Evolutionary conservation across 2,797 vertebrate genomes (phyloP).

Genomic region (Hydrolagus colliei): DNA sequence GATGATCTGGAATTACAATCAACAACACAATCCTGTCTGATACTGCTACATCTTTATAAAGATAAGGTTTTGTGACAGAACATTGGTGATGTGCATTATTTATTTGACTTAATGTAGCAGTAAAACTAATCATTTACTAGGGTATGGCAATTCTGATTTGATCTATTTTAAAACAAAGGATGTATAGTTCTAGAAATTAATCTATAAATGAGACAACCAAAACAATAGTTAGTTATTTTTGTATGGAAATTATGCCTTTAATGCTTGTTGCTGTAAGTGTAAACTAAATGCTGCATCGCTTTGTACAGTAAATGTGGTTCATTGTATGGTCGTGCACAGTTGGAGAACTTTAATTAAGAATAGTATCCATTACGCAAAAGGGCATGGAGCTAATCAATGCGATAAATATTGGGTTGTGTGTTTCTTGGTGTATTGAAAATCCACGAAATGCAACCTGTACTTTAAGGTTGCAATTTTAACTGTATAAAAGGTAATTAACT

Average conservation of each 20-base stretch:
- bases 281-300: background rate
- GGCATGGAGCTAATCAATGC: background rate
- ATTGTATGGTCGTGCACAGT: background rate
- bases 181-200: background rate
- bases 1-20: too few relatives aligned
- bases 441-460: background rate
- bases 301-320: background rate
- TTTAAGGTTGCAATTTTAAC: background rate
- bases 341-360: background rate
- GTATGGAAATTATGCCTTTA: slow-evolving; percentile 5
- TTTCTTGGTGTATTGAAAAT: background rate
- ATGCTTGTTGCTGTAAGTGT: background rate
- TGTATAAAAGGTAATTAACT: background rate
- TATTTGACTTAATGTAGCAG: background rate
- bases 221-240: background rate
- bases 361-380: background rate
- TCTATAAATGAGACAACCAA: background rate
- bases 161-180: background rate
- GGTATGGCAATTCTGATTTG: slow-evolving; percentile 2
- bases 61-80: background rate
- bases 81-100: background rate
- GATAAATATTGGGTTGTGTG: background rate
- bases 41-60: background rate
- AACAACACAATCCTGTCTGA: background rate
- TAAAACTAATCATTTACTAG: background rate